These are phyloP conservation scores for Burhinus oedicnemus DNA, from an alignment of 2,113 vertebrate species.

Conservation along the genomic window DNA sequence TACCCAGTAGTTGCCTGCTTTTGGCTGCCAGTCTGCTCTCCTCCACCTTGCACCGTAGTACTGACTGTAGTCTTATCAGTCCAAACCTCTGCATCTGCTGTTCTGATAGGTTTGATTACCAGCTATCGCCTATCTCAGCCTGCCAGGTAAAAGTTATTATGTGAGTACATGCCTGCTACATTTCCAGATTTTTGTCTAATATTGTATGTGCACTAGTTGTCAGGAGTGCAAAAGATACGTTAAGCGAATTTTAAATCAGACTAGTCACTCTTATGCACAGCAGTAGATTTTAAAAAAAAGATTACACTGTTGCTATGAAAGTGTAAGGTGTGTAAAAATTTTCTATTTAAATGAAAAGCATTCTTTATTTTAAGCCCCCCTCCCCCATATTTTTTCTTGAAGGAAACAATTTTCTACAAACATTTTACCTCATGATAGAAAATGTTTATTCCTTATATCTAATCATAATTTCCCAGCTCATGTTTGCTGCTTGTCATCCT, in stretches of 20 bases:
- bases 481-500: neutral
- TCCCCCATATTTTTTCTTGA: neutral
- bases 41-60: neutral
- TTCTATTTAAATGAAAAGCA: neutral
- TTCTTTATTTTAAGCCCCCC: neutral
- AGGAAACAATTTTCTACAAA: neutral
- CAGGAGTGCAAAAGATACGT: neutral
- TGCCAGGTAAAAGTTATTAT: neutral
- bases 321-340: neutral
- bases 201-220: neutral
- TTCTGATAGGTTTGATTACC: neutral
- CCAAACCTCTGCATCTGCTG: neutral
- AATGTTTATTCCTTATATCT: neutral
- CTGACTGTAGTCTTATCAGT: neutral
- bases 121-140: neutral
- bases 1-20: neutral
- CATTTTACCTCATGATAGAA: neutral
- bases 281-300: neutral
- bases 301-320: neutral
- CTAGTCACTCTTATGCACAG: neutral
- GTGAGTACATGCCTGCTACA: neutral
- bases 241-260: neutral
- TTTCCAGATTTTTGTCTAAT: conserved; percentile 8
- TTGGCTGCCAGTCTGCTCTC: neutral
- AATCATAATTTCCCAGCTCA: neutral